Conservation (phyloP, 2,797 vertebrate genomes). For the Sarcoramphus papa region DNA sequence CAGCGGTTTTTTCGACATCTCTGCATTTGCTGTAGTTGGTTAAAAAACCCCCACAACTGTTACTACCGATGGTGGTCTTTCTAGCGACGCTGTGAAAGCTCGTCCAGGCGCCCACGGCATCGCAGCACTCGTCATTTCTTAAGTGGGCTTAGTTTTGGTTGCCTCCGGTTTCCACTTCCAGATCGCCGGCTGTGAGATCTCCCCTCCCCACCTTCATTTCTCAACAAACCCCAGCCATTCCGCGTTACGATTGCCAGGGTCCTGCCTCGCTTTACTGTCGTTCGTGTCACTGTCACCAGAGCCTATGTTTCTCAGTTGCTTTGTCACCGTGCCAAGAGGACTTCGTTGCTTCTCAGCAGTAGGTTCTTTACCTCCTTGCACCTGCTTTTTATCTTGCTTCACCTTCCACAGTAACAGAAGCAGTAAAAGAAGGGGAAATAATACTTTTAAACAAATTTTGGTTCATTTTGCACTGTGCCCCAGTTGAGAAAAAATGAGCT, state of each 20-base stretch:
- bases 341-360: background rate
- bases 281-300: background rate
- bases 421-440: conserved; percentile 60
- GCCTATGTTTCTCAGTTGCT: background rate
- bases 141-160: background rate
- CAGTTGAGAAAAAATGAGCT: background rate
- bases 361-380: conserved; percentile 3
- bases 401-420: conserved; percentile 42
- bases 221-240: conserved; percentile 57
- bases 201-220: background rate
- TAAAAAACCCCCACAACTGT: background rate
- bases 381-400: conserved; percentile 61
- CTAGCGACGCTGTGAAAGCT: background rate
- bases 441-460: background rate
- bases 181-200: background rate
- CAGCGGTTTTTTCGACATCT: background rate
- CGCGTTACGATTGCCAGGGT: background rate
- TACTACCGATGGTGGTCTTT: too few species aligned
- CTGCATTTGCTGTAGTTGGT: background rate
- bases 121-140: background rate
- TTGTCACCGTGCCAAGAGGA: background rate
- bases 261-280: rapidly evolving
- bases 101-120: background rate
- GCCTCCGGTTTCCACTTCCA: background rate
- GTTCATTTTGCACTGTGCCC: background rate